These are phyloP conservation scores for Macrotis lagotis DNA, from an alignment of 2,113 vertebrate genomes.

Conservation along the genomic window DNA sequence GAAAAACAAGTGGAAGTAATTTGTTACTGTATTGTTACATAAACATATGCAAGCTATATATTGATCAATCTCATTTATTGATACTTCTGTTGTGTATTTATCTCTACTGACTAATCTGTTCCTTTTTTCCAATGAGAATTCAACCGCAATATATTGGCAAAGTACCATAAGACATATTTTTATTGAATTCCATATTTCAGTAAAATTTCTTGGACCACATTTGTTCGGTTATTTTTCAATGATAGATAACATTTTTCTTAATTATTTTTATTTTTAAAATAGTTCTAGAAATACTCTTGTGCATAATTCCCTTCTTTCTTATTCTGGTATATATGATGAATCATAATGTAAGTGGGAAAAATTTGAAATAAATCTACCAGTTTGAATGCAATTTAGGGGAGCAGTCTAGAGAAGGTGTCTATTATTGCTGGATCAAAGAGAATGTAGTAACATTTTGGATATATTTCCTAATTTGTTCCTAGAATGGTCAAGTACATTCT, in stretches of 20 bases:
- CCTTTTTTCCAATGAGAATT: too few species aligned
- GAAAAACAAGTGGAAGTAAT: too few species aligned
- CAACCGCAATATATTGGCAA: too few species aligned
- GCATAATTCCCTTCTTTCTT: not conserved
- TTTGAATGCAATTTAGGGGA: not conserved
- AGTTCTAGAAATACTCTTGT: not conserved
- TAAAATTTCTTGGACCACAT: not conserved
- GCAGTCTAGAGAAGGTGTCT: not conserved
- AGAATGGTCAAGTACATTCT: not conserved
- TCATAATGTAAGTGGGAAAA: not conserved
- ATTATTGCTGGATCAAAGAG: not conserved
- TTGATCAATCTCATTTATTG: too few species aligned
- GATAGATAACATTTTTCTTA: not conserved
- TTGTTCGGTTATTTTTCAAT: not conserved
- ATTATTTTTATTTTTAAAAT: not conserved
- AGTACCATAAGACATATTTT: too few species aligned
- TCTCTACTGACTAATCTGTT: too few species aligned
- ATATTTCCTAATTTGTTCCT: not conserved
- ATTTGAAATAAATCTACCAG: not conserved
- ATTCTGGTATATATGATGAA: not conserved
- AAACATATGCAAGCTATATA: too few species aligned
- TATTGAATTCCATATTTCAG: too few species aligned
- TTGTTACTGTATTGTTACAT: too few species aligned
- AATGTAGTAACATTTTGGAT: not conserved
- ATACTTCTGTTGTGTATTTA: too few species aligned